A percentile compares a stretch with the other conserved stretches of the same genome.
These are phyloP conservation scores for Bufotes viridis DNA, from an alignment of 2,797 vertebrate species.

Conservation along the genomic window DNA sequence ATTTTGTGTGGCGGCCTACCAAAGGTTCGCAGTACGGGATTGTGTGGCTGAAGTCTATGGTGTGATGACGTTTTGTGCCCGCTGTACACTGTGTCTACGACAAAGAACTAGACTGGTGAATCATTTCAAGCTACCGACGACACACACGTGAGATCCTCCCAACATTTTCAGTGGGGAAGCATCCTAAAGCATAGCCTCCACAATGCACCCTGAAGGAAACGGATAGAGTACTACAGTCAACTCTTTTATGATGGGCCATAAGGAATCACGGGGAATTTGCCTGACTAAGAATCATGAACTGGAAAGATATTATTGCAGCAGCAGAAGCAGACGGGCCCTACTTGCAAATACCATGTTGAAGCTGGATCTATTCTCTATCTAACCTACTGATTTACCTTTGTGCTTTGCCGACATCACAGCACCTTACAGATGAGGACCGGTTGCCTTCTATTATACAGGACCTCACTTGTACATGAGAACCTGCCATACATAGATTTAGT, in stretches of 20 bases:
- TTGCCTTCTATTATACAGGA: not conserved
- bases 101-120: not conserved
- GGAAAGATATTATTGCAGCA: slow-evolving; percentile 12
- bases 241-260: not conserved
- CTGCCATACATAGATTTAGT: not conserved
- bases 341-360: not conserved
- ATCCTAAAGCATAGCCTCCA: not conserved
- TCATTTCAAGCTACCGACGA: not conserved
- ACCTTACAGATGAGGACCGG: not conserved
- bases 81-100: not conserved
- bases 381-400: not conserved
- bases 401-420: not conserved
- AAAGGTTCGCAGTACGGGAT: not conserved
- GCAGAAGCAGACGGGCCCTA: not conserved
- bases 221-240: not conserved
- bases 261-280: no score
- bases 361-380: not conserved
- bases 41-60: not conserved
- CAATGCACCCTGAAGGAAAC: not conserved
- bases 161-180: not conserved
- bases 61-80: not conserved
- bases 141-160: not conserved
- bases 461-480: not conserved
- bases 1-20: not conserved
- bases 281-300: not conserved